Base-by-base conservation (phyloP, 2,888 invertebrate genomes). In the Diarsia mendica region DNA sequence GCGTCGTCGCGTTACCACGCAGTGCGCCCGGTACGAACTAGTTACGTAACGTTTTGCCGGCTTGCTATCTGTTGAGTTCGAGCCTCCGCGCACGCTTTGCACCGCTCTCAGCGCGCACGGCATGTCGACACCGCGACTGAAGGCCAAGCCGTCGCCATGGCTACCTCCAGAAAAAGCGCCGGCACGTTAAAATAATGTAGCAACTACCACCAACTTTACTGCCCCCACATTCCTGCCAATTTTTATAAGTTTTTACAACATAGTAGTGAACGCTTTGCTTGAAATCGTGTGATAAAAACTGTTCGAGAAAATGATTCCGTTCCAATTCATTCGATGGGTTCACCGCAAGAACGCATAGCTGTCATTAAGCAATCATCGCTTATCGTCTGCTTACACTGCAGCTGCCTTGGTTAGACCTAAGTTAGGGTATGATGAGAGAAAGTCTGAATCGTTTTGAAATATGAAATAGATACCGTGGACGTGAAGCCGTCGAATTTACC, bases 21-120 rank as follows among this genome's bases (percentile, higher is more conserved):
- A 91, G 92, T 89, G 93, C 91, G 91, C 86, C 83, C 92, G 93
- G 93, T 93, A 92, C 92, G 90, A 83, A 81, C 84, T 84, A 87
- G 92, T 95, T 95, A 94, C 95, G 95, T 95, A 95, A 95, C 93
- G 88, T 82, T 74, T 90, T 68, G 90, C 90, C 79, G 82, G 90
- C 85, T 90, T 94, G 63, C 80, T 77, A 95, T 94, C 95, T 95
- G 96, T 96, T 95, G 95, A 95, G 94, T 92, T 88, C 92, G 86
- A 89, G 86, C 82, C 91, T 86, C 87, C 91, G 73, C 91, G 88
- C 95, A 94, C 95, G 95, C 95, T 95, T 95, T 95, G 85, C 93
- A 94, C 94, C 91, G 94, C 95, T 92, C 90, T 87, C 91, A 92
- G 87, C 92, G 93, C 91, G 92, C 91, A 92, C 89, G 92, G 84